A percentile compares a stretch with the other conserved stretches of the same genome.
These are phyloP conservation scores for Isichthys henryi DNA, from an alignment of 2,113 vertebrate genomes.

Conservation along the genomic window DNA sequence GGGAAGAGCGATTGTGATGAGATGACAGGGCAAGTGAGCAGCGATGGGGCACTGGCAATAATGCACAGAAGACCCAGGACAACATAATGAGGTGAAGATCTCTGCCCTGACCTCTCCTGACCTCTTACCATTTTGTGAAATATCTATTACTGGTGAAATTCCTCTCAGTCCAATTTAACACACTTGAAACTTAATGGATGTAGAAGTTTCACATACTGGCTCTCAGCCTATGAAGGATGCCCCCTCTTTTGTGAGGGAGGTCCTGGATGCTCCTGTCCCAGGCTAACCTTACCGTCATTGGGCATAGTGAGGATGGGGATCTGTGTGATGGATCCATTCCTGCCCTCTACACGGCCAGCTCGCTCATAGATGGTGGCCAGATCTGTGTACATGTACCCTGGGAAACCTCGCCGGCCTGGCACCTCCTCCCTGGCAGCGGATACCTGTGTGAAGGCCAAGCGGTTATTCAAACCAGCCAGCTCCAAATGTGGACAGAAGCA, in stretches of 20 bases:
- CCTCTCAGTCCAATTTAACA: background rate
- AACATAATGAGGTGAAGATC: background rate
- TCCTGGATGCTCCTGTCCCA: background rate
- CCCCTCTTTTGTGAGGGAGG: background rate
- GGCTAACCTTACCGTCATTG: slow-evolving; percentile 48
- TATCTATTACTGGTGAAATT: background rate
- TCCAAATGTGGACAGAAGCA: background rate
- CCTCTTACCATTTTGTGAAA: background rate
- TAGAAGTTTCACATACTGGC: background rate
- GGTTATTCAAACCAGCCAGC: background rate
- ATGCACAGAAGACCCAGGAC: background rate
- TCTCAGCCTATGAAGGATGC: background rate
- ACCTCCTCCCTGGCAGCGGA: slow-evolving; percentile 63
- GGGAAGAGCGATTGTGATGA: background rate
- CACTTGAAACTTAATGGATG: background rate
- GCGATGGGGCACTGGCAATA: background rate
- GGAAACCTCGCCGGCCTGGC: slow-evolving; percentile 57
- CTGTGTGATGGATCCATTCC: slow-evolving; percentile 73
- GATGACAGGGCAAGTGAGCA: background rate
- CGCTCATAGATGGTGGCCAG: slow-evolving; percentile 66
- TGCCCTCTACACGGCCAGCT: slow-evolving; percentile 60
- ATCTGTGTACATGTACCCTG: slow-evolving; percentile 68
- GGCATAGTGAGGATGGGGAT: slow-evolving; percentile 66
- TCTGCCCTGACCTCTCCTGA: background rate
- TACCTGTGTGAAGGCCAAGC: slow-evolving; percentile 36